Percentiles rank a stretch among this genome's conserved stretches.
Evolutionary conservation across 1,140 invertebrate species (phyloP).

Genomic region (Bombus soroeensis): DNA sequence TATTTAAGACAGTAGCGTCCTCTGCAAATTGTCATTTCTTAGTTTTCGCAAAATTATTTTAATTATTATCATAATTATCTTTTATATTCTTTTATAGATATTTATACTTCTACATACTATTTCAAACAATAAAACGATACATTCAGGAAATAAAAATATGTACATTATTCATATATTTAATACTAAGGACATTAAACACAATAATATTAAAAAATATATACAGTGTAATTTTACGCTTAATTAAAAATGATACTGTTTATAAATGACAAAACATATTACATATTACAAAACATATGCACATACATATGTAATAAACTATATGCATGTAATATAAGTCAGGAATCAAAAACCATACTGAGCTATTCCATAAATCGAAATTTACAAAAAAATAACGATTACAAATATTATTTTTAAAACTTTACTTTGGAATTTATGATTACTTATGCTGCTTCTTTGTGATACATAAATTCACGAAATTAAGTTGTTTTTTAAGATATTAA

Average conservation of each 20-base stretch:
- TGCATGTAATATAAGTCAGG: too few species aligned
- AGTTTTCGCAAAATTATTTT: neutral
- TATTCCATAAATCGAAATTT: neutral
- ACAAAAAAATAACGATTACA: neutral
- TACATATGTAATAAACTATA: neutral
- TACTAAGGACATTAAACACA: neutral
- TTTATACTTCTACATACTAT: neutral
- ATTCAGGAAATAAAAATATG: neutral
- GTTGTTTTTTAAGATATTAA: neutral
- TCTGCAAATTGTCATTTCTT: conserved; percentile 11
- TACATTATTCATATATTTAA: neutral
- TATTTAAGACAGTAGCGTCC: conserved; percentile 25
- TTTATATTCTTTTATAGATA: neutral
- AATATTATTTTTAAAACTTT: too few species aligned
- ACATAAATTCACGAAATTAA: neutral
- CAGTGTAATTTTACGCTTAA: neutral
- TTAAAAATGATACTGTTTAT: neutral
- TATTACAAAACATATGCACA: too few species aligned
- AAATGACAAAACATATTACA: neutral
- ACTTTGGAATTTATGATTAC: too few species aligned
- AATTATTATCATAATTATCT: neutral
- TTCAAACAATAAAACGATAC: neutral
- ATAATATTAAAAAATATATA: neutral
- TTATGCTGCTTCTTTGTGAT: too few species aligned
- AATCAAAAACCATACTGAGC: too few species aligned